A percentile compares a stretch with the other conserved stretches of the same genome.
Conservation (phyloP, 2,888 invertebrate genomes). For the Alloplasta piceator region DNA sequence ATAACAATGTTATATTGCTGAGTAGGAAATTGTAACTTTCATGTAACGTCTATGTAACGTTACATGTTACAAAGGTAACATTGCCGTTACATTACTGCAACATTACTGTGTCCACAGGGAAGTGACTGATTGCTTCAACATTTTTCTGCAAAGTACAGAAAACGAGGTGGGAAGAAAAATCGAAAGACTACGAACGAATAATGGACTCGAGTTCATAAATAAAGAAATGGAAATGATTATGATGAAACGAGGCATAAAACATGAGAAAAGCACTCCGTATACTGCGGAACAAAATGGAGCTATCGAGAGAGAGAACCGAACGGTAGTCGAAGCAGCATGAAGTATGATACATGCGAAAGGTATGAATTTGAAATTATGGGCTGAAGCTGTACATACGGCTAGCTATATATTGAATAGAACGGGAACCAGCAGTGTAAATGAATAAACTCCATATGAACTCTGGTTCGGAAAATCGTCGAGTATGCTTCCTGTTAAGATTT, state of each 20-base stretch:
- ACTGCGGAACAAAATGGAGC: slow-evolving; percentile 66
- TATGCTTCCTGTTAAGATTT: background rate
- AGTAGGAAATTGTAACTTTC: too few relatives aligned
- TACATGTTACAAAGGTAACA: too few relatives aligned
- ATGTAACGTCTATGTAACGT: too few relatives aligned
- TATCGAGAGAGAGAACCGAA: slow-evolving; percentile 73
- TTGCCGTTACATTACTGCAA: too few relatives aligned
- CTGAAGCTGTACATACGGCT: slow-evolving; percentile 78
- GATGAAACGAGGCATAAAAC: slow-evolving; percentile 5
- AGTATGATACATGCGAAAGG: slow-evolving; percentile 63
- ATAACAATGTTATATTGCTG: too few relatives aligned
- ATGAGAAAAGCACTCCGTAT: slow-evolving; percentile 40
- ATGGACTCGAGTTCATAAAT: slow-evolving; percentile 61
- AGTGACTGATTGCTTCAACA: slow-evolving; percentile 21
- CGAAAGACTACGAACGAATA: slow-evolving; percentile 57
- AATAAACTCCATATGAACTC: slow-evolving; percentile 4
- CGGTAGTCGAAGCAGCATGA: slow-evolving; percentile 70
- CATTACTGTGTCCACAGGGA: too few relatives aligned
- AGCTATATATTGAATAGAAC: slow-evolving; percentile 48
- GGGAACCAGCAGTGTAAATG: slow-evolving; percentile 13
- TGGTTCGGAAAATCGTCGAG: slow-evolving; percentile 7
- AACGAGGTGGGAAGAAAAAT: slow-evolving; percentile 46
- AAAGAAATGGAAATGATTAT: background rate
- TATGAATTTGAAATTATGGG: slow-evolving; percentile 74
- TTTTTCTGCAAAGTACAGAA: slow-evolving; percentile 19